Conservation (phyloP, 2,888 invertebrate genomes). For the Onthophagus sagittarius region DNA sequence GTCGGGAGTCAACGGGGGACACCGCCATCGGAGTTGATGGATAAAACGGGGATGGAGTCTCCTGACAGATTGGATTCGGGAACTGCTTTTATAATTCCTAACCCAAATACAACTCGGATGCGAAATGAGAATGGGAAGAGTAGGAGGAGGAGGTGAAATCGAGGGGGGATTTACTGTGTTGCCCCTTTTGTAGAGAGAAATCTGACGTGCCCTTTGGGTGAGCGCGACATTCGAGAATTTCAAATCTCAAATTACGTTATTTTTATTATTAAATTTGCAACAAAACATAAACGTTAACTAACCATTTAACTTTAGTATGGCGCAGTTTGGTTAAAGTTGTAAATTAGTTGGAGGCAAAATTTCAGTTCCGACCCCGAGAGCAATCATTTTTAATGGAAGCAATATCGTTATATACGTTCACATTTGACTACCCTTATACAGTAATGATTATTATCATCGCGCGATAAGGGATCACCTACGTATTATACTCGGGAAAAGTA, state of each 20-base stretch:
- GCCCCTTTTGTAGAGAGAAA: too few relatives aligned
- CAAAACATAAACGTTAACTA: too few relatives aligned
- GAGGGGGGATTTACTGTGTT: too few relatives aligned
- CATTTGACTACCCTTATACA: neutral
- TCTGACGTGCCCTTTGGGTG: too few relatives aligned
- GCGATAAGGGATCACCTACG: neutral
- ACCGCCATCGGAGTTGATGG: neutral
- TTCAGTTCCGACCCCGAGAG: neutral
- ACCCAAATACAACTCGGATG: constrained; percentile 16
- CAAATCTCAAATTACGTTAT: too few relatives aligned
- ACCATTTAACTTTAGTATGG: neutral
- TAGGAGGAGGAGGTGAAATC: too few relatives aligned
- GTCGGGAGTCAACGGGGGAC: neutral
- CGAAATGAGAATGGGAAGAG: neutral
- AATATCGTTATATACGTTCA: neutral
- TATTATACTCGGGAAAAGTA: neutral
- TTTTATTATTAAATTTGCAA: too few relatives aligned
- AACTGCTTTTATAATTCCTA: constrained; percentile 21
- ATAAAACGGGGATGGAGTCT: neutral
- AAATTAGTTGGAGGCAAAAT: neutral
- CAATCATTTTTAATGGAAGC: neutral
- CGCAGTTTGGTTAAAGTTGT: neutral
- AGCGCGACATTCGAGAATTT: too few relatives aligned
- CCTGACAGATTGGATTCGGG: constrained; percentile 19
- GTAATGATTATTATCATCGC: neutral